Evolutionary conservation across 2,113 vertebrate species (phyloP).

Genomic region (Arizona elegans): DNA sequence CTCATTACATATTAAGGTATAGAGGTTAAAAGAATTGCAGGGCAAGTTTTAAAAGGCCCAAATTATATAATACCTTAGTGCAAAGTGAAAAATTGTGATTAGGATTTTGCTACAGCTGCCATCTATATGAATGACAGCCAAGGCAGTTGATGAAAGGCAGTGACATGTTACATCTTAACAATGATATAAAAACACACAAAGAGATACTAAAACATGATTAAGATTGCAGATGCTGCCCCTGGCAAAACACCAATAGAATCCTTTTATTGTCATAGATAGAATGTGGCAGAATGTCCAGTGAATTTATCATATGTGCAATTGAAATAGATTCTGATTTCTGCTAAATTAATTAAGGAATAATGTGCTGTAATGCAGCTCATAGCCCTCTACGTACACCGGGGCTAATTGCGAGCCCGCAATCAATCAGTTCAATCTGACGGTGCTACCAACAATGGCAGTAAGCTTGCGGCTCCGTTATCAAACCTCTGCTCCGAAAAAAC

Average conservation of each 20-base stretch:
- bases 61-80: constrained; percentile 8
- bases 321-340: background rate
- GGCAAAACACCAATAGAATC: constrained; percentile 25
- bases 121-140: constrained; percentile 12
- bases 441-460: too few species aligned
- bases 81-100: constrained; percentile 26
- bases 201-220: constrained; percentile 15
- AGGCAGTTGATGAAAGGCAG: constrained; percentile 42
- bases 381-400: background rate
- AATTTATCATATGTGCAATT: constrained; percentile 1
- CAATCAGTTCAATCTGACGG: too few species aligned
- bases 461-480: too few species aligned
- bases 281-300: background rate
- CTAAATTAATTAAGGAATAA: constrained; percentile 35
- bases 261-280: constrained; percentile 34
- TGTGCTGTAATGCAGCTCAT: too few species aligned
- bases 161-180: constrained; percentile 33
- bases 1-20: background rate
- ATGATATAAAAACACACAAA: constrained; percentile 10
- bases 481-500: too few species aligned
- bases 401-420: too few species aligned
- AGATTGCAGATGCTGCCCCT: constrained; percentile 51
- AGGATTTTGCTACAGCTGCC: constrained; percentile 33
- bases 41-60: constrained; percentile 13
- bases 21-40: constrained; percentile 6